Evolutionary conservation across 1,140 invertebrate species (phyloP), one percentile per base, ranked within the genome.

Genomic region (Bombus superbus): DNA sequence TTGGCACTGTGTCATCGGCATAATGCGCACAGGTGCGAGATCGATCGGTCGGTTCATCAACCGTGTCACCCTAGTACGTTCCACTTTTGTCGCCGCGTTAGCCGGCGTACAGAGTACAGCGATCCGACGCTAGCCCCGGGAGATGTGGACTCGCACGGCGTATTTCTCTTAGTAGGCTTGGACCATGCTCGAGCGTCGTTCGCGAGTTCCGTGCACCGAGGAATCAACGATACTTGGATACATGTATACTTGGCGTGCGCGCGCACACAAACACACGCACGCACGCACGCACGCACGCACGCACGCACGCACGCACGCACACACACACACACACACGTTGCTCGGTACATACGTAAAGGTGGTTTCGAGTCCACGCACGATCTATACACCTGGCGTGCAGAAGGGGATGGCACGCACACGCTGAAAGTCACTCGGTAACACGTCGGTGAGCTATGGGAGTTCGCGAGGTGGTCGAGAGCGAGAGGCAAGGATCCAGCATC

Each of bases 361-460:
- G n/a, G n/a, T 68, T 72, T 44, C 74, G 66, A 53, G 28, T 44
- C 42, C 64, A 84, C 83, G 83, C 64, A 78, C 38, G 64, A 79
- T 78, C 83, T 18, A 71, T 69, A 79, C 83, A 78, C 64, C 75
- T 79, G 66, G 66, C 42, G 66, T 80, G 32, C 71, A 11, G 53
- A n/a, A 44, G 72, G 38, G 53, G 25, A 35, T 47, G 64, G 25
- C 13, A 82, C 47, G 66, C 83, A 86, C 68, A 85, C 77, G 78
- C 47, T 62, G 88, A 73, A 38, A 87, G 28, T 75, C 86, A 80
- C 85, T 71, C 84, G 80, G 88, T 76, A 87, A 84, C 25, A 62
- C 88, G 88, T 53, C 38, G 76, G 71, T 78, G 87, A 89, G 87
- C 80, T 47, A 89, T 78, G 88, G 84, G 88, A 73, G 69, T 83